Conservation (phyloP, 2,797 vertebrate genomes). For the Uromys caudimaculatus region DNA sequence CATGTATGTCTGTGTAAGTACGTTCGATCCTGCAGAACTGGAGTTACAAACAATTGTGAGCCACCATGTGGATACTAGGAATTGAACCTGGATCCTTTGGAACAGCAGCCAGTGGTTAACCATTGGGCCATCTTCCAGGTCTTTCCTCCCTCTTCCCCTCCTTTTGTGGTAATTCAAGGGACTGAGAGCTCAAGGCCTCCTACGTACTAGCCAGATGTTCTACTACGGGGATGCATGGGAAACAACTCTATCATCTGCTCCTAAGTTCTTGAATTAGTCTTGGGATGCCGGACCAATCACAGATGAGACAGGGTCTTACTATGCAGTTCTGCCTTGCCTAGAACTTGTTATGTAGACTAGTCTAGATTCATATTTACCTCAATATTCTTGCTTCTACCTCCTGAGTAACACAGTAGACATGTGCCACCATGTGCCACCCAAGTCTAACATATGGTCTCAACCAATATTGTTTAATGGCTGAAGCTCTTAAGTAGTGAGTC, state of each 20-base stretch:
- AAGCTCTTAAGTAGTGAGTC: neutral
- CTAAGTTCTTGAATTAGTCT: conserved; percentile 49
- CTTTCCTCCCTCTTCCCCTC: neutral
- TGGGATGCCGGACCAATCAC: neutral
- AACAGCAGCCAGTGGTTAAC: neutral
- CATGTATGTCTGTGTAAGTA: neutral
- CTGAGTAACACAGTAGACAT: neutral
- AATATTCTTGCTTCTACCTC: neutral
- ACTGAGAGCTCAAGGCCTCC: neutral
- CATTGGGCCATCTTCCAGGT: neutral
- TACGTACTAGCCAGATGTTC: neutral
- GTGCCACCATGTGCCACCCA: neutral
- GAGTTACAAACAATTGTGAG: neutral
- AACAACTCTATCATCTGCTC: neutral
- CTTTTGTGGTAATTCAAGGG: neutral
- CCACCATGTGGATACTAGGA: neutral
- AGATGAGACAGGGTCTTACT: neutral
- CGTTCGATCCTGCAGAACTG: neutral
- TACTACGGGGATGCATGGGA: neutral
- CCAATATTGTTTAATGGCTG: conserved; percentile 1
- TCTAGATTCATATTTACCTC: neutral
- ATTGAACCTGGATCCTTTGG: neutral
- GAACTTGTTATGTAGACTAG: neutral
- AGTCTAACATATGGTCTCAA: neutral
- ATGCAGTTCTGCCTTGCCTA: neutral